phyloP scores from a whole-genome alignment of 2,888 invertebrate genomes.

The Parnassius smintheus region DNA sequence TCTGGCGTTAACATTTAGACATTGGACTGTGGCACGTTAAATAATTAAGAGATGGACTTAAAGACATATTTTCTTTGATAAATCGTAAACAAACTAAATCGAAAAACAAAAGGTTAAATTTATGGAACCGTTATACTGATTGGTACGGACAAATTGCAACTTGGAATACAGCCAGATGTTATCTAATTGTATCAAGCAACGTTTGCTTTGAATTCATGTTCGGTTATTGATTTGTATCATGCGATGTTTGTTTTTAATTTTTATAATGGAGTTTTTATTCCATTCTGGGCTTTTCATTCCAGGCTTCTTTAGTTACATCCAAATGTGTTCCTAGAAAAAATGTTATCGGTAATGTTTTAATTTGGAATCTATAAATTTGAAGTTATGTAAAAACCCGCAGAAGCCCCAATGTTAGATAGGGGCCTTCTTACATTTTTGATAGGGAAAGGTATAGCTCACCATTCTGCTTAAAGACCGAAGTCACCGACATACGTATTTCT shows the following conservation, averaged over 20 bases:
- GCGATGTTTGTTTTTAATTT: slow-evolving; percentile 23
- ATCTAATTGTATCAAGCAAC: slow-evolving; percentile 28
- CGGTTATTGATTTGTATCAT: slow-evolving; percentile 24
- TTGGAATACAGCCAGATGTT: slow-evolving; percentile 27
- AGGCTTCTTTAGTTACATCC: too few species aligned
- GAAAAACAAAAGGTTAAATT: slow-evolving; percentile 25
- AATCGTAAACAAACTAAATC: slow-evolving; percentile 18
- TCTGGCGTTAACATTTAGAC: too few species aligned
- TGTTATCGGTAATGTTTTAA: too few species aligned
- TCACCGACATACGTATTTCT: too few species aligned
- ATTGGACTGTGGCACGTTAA: background rate
- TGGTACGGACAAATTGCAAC: slow-evolving; percentile 29
- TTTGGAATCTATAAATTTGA: too few species aligned
- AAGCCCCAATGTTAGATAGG: too few species aligned
- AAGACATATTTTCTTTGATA: slow-evolving; percentile 11
- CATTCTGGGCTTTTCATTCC: too few species aligned
- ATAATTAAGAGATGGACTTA: slow-evolving; percentile 10
- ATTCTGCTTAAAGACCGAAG: too few species aligned
- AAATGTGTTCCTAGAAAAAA: too few species aligned
- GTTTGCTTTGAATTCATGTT: slow-evolving; percentile 26
- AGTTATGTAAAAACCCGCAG: too few species aligned
- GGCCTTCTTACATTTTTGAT: too few species aligned
- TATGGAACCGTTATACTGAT: slow-evolving; percentile 27
- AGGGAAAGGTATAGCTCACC: too few species aligned
- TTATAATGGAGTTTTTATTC: background rate